Evolutionary conservation across 2,797 vertebrate species (phyloP), one percentile per base, ranked within the genome.

Genomic region (Sylvia borin): DNA sequence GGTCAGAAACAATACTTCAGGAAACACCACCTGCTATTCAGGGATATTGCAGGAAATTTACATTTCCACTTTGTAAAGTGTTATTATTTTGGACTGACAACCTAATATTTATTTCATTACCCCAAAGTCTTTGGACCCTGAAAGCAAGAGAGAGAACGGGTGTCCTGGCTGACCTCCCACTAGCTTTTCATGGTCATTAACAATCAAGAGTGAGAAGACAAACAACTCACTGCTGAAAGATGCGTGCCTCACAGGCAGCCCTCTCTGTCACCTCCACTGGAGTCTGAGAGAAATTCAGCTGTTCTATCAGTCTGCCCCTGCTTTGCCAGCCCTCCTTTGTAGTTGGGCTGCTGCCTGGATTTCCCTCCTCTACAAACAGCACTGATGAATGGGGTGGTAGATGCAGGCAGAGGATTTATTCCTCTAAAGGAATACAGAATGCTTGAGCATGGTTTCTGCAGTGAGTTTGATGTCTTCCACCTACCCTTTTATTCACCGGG

Each of bases 11-110:
- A 98, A 96, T 97, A 90, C 81, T 84, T 95, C 97, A 97, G 96
- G 96, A 98, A 98, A 97, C 81, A 95, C 75, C 95, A 97, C 94
- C 97, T 97, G 95, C 92, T 97, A 96, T 95, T 98, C 92, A 81
- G 92, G 79, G 77, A 97, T 95, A 97, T 84, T 54, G 4, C 93
- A 97, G 96, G 97, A 98, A 98, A 97, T 97, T 96, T 97, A 91
- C 92, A 96, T 97, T 98, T 98, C 95, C 90, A 94, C 78, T 97
- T 90, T 85, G 90, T 66, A 91, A 94, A 91, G 93, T 88, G 75
- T 95, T 96, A 83, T 80, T 77, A 94, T 94, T 97, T 96, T 68
- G 85, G 72, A 96, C 86, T 85, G 91, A 95, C 85, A 94, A 90
- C 42, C 48, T 80, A 81, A 51, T 53, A 67, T 48, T 77, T 91